phyloP scores from a whole-genome alignment of 1,140 invertebrate species.

The Phenacoccus solenopsis region DNA sequence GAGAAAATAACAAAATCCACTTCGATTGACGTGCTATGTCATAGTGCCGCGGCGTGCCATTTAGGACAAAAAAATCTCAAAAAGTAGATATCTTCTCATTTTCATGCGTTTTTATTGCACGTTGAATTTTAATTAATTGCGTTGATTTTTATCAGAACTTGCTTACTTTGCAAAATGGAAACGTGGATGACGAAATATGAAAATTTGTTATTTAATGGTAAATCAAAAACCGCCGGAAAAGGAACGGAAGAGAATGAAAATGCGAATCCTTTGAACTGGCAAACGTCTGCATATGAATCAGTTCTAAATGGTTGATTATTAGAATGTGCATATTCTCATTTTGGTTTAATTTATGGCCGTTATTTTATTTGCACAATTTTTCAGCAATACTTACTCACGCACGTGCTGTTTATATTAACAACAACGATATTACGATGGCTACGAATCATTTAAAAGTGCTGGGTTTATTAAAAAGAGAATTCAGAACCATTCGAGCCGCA shows the following conservation, averaged over 20 bases:
- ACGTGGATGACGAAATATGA: neutral
- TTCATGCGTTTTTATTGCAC: too few relatives aligned
- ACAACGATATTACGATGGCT: slow-evolving; percentile 32
- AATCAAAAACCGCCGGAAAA: neutral
- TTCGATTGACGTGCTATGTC: neutral
- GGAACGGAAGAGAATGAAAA: neutral
- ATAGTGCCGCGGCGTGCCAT: neutral
- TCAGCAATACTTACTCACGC: neutral
- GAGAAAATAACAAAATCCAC: neutral
- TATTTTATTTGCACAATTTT: neutral
- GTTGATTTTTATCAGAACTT: neutral
- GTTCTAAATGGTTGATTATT: slow-evolving; percentile 26
- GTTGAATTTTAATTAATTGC: neutral
- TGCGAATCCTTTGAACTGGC: neutral
- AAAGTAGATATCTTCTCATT: neutral
- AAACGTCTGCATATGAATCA: neutral
- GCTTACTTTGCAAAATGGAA: neutral
- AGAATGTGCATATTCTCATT: neutral
- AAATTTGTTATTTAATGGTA: neutral
- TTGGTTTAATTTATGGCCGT: neutral
- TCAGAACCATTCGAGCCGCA: slow-evolving; percentile 44
- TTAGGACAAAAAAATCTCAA: neutral
- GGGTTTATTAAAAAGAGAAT: slow-evolving; percentile 51
- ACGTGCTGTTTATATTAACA: slow-evolving; percentile 26
- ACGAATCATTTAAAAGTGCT: slow-evolving; percentile 43